Evolutionary conservation across 2,797 vertebrate genomes (phyloP).

Genomic region (Crocidura indochinensis): DNA sequence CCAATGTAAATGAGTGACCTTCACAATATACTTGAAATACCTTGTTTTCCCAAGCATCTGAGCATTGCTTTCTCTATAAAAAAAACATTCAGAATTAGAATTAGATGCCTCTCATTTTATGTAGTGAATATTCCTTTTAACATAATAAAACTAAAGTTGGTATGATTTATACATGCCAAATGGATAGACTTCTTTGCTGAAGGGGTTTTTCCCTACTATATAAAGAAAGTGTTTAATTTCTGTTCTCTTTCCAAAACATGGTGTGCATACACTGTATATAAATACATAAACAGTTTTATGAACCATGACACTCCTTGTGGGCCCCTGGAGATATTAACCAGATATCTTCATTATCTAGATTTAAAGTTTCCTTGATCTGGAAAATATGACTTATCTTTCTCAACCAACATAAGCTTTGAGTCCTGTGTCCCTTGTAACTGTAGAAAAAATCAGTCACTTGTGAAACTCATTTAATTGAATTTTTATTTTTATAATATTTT

Average conservation of each 20-base stretch:
- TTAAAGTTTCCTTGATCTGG: constrained; percentile 73
- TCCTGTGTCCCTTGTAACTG: constrained; percentile 55
- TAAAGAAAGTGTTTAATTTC: constrained; percentile 71
- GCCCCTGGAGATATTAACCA: constrained; percentile 72
- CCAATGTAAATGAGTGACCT: constrained; percentile 68
- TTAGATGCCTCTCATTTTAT: constrained; percentile 71
- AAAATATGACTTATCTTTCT: constrained; percentile 69
- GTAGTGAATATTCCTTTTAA: constrained; percentile 67
- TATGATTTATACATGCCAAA: constrained; percentile 62
- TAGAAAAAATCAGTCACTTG: constrained; percentile 30
- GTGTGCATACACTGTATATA: constrained; percentile 47
- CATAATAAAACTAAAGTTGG: constrained; percentile 62
- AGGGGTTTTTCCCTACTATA: constrained; percentile 66
- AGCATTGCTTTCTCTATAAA: constrained; percentile 67
- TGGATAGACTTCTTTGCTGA: constrained; percentile 59
- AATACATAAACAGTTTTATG: constrained; percentile 75
- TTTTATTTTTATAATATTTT: no score
- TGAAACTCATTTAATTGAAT: background rate
- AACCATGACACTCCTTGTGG: constrained; percentile 56
- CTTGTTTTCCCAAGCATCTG: constrained; percentile 70
- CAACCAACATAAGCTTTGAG: constrained; percentile 60
- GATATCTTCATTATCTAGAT: constrained; percentile 74
- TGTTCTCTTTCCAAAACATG: constrained; percentile 69
- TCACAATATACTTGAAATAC: constrained; percentile 52
- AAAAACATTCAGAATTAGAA: constrained; percentile 68